Conservation (phyloP, 2,888 invertebrate genomes). For the Xestia xanthographa region DNA sequence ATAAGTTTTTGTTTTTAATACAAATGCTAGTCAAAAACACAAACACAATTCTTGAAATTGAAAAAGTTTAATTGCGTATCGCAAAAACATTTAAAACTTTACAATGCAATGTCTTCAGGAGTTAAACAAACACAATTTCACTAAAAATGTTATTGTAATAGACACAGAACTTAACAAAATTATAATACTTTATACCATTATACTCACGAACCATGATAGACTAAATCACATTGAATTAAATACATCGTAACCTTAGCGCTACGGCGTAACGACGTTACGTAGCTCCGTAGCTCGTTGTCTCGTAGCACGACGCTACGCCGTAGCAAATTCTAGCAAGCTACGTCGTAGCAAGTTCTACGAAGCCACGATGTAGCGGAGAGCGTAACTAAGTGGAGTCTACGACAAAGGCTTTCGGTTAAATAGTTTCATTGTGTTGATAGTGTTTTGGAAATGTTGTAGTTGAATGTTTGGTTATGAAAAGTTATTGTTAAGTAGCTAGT, state of each 20-base stretch:
- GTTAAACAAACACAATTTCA: not conserved
- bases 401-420: slow-evolving; percentile 63
- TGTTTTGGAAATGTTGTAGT: slow-evolving; percentile 51
- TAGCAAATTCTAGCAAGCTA: slow-evolving; percentile 24
- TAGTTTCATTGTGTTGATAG: slow-evolving; percentile 61
- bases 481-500: slow-evolving; percentile 22
- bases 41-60: slow-evolving; percentile 1
- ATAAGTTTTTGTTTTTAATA: not conserved
- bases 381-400: slow-evolving; percentile 59
- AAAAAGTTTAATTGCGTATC: not conserved
- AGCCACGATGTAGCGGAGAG: slow-evolving; percentile 46
- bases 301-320: slow-evolving; percentile 30
- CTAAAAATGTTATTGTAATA: not conserved
- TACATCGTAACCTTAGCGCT: slow-evolving; percentile 48
- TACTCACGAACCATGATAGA: slow-evolving; percentile 59
- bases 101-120: not conserved
- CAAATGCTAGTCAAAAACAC: not conserved
- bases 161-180: slow-evolving; percentile 46
- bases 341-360: slow-evolving; percentile 38
- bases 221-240: slow-evolving; percentile 61
- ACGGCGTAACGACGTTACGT: slow-evolving; percentile 48
- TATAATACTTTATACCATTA: slow-evolving; percentile 45
- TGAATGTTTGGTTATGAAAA: slow-evolving; percentile 32
- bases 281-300: slow-evolving; percentile 34
- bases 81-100: not conserved